Base-by-base conservation (phyloP, 2,797 vertebrate genomes). In the Enteromius treurensis region DNA sequence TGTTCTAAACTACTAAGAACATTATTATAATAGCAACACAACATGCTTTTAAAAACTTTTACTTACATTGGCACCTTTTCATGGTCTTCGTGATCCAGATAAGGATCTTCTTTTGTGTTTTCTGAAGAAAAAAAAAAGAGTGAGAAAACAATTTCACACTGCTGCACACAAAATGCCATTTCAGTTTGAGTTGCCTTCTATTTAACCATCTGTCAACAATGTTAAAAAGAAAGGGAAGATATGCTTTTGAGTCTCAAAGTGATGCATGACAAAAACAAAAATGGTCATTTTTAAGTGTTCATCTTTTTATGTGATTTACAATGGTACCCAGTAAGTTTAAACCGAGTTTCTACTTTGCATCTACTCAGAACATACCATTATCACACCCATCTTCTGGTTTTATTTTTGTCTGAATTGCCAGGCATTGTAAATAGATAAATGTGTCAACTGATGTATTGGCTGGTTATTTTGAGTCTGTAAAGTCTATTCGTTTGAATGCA, bases 31-130 rank as follows among this genome's bases (percentile, higher is more conserved):
- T 5, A 51, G 45, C 17, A 19, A 55, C 32, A 79, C 32, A 51
- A 55, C 21, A 75, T 45, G 21, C 19, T 62, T 17, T 21, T 10
- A 37, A 77, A 47, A 21, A 29, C 3, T 2, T 49, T 4, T 67
- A 93, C 94, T 88, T 90, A 95, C 95, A 95, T 95, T 9, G 94
- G 95, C 14, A 95, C 93, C 79, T 95, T 95, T 82, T 95, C 94
- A 55, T 84, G 64, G 55, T 87, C 90, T 76, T 82, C 81, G 5
- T 47, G 90, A 2, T 93, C 89, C 83, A 95, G 87, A 89, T 90
- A 92, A 32, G 89, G 90, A 89, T 95, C 95, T 5, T 92, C 90
- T 81, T 90, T 89, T 65, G 7, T 60, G 0, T 86, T 45, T 80
- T 89, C 91, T 94, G 29, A 69, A 32, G 34, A 42, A 42, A 2